These are phyloP conservation scores for Nebria brevicollis DNA, from an alignment of 2,888 invertebrate genomes.

Conservation along the genomic window DNA sequence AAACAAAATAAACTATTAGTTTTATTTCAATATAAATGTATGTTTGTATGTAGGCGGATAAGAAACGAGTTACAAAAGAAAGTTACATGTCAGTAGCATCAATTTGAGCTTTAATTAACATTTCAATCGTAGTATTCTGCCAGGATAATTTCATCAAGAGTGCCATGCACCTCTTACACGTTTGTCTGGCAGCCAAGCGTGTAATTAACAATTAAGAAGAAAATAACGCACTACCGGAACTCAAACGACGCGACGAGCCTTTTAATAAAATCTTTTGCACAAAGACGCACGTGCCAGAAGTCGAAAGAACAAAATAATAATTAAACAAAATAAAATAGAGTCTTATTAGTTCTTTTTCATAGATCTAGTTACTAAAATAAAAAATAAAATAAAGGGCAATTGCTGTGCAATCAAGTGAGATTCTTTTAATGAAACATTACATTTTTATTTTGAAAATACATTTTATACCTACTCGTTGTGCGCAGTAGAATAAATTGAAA, in stretches of 20 bases:
- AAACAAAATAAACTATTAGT: not conserved
- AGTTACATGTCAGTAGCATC: not conserved
- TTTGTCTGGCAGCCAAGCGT: constrained; percentile 33
- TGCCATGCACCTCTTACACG: constrained; percentile 37
- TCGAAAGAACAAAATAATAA: no score
- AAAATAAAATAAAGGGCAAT: no score
- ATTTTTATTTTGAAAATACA: no score
- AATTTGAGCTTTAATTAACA: constrained; percentile 38
- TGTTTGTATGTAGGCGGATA: not conserved
- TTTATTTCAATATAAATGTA: no score
- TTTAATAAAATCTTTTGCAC: not conserved
- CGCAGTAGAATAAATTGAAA: no score
- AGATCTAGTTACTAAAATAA: no score
- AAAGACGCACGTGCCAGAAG: not conserved
- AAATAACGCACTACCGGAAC: constrained; percentile 13
- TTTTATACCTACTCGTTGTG: no score
- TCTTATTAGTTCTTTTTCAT: no score
- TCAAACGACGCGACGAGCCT: not conserved
- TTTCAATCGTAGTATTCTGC: constrained; percentile 30
- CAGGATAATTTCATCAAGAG: constrained; percentile 40
- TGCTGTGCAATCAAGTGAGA: no score
- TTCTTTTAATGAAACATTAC: no score
- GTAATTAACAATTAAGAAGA: constrained; percentile 40
- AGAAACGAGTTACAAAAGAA: constrained; percentile 4
- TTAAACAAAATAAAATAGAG: no score